Base-by-base conservation (phyloP, 2,113 vertebrate species). In the Ifrita kowaldi region DNA sequence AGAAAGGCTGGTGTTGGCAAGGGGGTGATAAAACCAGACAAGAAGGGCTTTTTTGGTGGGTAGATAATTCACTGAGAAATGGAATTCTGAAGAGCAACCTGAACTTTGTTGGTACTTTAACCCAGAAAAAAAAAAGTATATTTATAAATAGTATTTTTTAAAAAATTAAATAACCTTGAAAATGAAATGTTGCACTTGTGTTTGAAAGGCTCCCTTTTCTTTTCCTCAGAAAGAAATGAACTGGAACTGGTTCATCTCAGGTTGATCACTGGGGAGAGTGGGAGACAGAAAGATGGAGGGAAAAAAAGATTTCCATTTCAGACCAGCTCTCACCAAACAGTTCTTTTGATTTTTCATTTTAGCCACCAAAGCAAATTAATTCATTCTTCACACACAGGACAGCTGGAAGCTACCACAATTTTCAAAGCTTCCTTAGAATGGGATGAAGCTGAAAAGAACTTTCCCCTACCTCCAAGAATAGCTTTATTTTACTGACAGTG, bases 321-420 rank as follows among this genome's bases (percentile, higher is more conserved):
- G 62, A 93, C n/a, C 44, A 90, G 53, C n/a, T 71, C 44, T 68
- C 37, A 91, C 57, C 53, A 79, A 91, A 85, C 16, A n/a, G 35
- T 86, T 84, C 4, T 92, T 95, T 46, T 67, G 42, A n/a, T 84
- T 94, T 92, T 88, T 86, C 55, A 44, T 89, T 87, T 90, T 92
- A 87, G 15, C 39, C 68, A 84, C 47, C 64, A 87, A 30, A 92
- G 50, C 8, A 90, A 90, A 74, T 84, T 47, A 93, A 84, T 89
- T 81, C 11, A 63, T 81, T 84, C 83, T 67, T 89, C 69, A 74
- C 35, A 71, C 37, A 77, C 0, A 77, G 23, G 47, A 39, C 55
- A 95, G 37, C 20, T 95, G 32, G 32, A 93, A 92, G 71, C 13
- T 35, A 85, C 20, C 33, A 80, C n/a, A 68, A 41, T 78, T 78